phyloP scores from a whole-genome alignment of 2,888 invertebrate genomes.

The Agapetus fuscipes region DNA sequence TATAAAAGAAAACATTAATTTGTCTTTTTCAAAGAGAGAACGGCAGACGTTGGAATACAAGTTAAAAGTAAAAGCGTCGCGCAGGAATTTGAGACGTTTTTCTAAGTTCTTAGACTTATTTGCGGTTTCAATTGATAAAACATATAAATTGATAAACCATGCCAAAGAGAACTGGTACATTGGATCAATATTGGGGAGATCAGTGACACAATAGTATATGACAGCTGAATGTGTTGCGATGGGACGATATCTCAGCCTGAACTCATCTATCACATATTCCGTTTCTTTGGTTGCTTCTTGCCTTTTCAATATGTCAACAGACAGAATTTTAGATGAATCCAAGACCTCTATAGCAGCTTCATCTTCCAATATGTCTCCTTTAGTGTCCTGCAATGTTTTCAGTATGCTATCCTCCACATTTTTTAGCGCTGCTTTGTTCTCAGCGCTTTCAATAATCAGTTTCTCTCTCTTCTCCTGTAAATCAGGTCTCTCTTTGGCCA shows the following conservation, averaged over 20 bases:
- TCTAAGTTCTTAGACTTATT: slow-evolving; percentile 63
- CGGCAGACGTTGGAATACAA: slow-evolving; percentile 73
- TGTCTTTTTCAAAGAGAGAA: slow-evolving; percentile 80
- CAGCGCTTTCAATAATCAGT: slow-evolving; percentile 67
- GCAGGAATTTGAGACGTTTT: slow-evolving; percentile 57
- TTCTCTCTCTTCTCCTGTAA: slow-evolving; percentile 72
- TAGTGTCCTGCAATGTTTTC: slow-evolving; percentile 67
- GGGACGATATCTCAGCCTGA: slow-evolving; percentile 62
- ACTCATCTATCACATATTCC: slow-evolving; percentile 65
- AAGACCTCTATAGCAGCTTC: slow-evolving; percentile 81
- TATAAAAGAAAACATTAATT: slow-evolving; percentile 72
- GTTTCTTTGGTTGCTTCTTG: slow-evolving; percentile 70
- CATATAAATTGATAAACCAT: slow-evolving; percentile 80
- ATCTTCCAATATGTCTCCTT: slow-evolving; percentile 86
- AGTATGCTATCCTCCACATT: slow-evolving; percentile 85
- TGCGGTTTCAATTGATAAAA: slow-evolving; percentile 65
- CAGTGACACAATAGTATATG: slow-evolving; percentile 73
- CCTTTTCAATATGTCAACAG: slow-evolving; percentile 74
- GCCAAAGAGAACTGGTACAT: slow-evolving; percentile 83
- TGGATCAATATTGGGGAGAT: slow-evolving; percentile 74
- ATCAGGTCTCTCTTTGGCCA: slow-evolving; percentile 77
- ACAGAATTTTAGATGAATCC: slow-evolving; percentile 74
- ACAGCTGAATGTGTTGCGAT: slow-evolving; percentile 73
- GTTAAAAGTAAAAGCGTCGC: slow-evolving; percentile 68
- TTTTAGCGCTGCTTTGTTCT: slow-evolving; percentile 70